Conservation (phyloP, 1,140 invertebrate species). For the Rhagoletis pomonella region DNA sequence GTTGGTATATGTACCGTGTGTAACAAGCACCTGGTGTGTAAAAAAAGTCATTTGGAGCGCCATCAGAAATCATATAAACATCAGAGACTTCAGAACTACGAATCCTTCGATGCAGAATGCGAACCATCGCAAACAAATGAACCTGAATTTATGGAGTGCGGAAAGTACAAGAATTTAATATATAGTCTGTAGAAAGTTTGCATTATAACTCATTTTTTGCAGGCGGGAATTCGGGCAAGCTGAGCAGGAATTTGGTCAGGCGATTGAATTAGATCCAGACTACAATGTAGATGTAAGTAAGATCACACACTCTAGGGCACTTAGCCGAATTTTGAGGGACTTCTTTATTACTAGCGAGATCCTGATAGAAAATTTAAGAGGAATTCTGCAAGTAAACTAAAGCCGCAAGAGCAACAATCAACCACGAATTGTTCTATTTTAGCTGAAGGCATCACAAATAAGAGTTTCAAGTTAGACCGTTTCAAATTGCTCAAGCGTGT, state of each 20-base stretch:
- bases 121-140: slow-evolving; percentile 47
- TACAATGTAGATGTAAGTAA: slow-evolving; percentile 26
- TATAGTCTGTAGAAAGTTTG: not conserved
- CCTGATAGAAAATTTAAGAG: slow-evolving; percentile 8
- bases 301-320: not conserved
- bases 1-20: slow-evolving; percentile 56
- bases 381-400: not conserved
- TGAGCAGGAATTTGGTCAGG: slow-evolving; percentile 24
- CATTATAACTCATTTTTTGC: not conserved
- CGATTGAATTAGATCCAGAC: slow-evolving; percentile 34
- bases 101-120: slow-evolving; percentile 31
- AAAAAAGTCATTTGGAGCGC: slow-evolving; percentile 57
- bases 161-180: slow-evolving; percentile 14
- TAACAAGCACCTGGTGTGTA: slow-evolving; percentile 55
- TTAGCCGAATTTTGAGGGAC: not conserved
- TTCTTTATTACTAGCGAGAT: not conserved
- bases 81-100: slow-evolving; percentile 45
- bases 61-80: slow-evolving; percentile 57
- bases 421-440: not conserved
- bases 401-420: not conserved
- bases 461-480: slow-evolving; percentile 21
- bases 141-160: slow-evolving; percentile 51
- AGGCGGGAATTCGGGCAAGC: not conserved
- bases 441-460: not conserved
- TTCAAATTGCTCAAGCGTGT: slow-evolving; percentile 41